Percentiles rank a stretch among this genome's conserved stretches.
phyloP scores from a whole-genome alignment of 2,113 vertebrate genomes.

The Delphinapterus leucas region DNA sequence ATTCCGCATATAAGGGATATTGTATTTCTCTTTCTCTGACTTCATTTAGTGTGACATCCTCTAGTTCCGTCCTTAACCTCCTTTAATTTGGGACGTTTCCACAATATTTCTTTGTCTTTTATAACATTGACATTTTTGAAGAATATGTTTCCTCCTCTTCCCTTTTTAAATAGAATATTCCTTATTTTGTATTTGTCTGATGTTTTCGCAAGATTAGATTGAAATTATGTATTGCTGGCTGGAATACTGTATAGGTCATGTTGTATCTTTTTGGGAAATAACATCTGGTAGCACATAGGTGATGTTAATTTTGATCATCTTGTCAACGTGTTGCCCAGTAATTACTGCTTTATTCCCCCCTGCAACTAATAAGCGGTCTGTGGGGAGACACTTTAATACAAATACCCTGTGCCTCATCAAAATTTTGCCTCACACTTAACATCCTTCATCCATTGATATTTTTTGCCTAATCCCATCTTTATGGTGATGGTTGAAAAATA shows the following conservation, averaged over 20 bases:
- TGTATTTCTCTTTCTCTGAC: too few relatives aligned
- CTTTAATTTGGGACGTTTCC: neutral
- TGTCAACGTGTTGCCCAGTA: neutral
- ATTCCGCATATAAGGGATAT: too few relatives aligned
- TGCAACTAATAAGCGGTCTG: neutral
- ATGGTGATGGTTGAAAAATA: neutral
- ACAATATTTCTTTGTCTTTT: conserved; percentile 19
- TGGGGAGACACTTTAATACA: neutral
- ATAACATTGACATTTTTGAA: neutral
- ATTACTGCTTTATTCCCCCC: neutral
- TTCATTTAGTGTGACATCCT: too few relatives aligned
- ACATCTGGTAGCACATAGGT: neutral
- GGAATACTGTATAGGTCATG: neutral
- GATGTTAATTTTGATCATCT: neutral
- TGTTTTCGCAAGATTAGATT: neutral
- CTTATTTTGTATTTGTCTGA: conserved; percentile 12
- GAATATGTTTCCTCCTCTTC: neutral
- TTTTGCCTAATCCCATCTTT: neutral
- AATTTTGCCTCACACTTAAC: neutral
- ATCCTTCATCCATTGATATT: neutral
- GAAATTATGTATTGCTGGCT: neutral
- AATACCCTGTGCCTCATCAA: neutral
- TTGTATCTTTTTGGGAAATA: neutral
- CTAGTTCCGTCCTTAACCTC: neutral
- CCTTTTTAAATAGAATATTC: neutral